These are phyloP conservation scores for Setipinna tenuifilis DNA, from an alignment of 2,797 vertebrate genomes.

Conservation along the genomic window DNA sequence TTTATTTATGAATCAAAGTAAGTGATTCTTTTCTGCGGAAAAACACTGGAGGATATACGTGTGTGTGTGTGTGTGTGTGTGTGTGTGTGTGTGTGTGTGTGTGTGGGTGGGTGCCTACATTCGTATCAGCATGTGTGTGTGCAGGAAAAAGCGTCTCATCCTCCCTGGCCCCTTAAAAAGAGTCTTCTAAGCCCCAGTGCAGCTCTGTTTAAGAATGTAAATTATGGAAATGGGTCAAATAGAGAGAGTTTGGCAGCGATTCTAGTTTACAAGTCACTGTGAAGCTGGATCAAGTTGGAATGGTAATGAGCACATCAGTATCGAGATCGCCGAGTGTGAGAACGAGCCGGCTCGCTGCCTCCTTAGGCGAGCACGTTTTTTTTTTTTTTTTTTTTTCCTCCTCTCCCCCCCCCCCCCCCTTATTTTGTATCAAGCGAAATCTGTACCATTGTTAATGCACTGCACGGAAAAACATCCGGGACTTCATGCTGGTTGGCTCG, in stretches of 20 bases:
- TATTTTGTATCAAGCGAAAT: not conserved
- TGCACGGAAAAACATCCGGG: slow-evolving; percentile 8
- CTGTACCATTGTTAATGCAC: not conserved
- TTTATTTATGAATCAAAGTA: slow-evolving; percentile 43
- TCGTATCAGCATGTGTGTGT: slow-evolving; percentile 26
- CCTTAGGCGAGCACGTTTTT: not conserved
- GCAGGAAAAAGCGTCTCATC: slow-evolving; percentile 52
- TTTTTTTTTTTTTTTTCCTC: not conserved
- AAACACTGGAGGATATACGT: slow-evolving; percentile 28
- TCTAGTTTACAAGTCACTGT: slow-evolving; percentile 66
- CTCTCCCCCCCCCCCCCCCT: not conserved
- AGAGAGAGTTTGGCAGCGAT: slow-evolving; percentile 69
- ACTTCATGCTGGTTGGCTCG: slow-evolving; percentile 4
- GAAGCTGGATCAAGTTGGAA: slow-evolving; percentile 64
- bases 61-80: slow-evolving; percentile 37
- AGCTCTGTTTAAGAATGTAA: slow-evolving; percentile 76
- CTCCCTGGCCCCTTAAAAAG: slow-evolving; percentile 56
- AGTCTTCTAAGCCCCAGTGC: slow-evolving; percentile 62
- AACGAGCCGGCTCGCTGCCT: not conserved
- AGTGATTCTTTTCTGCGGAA: slow-evolving; percentile 36
- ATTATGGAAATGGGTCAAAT: slow-evolving; percentile 81
- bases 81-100: slow-evolving; percentile 34
- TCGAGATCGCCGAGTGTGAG: slow-evolving; percentile 57
- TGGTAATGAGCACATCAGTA: slow-evolving; percentile 63
- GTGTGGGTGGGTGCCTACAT: slow-evolving; percentile 29